Conservation (phyloP, 1,140 invertebrate species). For the Drosophila bocqueti region DNA sequence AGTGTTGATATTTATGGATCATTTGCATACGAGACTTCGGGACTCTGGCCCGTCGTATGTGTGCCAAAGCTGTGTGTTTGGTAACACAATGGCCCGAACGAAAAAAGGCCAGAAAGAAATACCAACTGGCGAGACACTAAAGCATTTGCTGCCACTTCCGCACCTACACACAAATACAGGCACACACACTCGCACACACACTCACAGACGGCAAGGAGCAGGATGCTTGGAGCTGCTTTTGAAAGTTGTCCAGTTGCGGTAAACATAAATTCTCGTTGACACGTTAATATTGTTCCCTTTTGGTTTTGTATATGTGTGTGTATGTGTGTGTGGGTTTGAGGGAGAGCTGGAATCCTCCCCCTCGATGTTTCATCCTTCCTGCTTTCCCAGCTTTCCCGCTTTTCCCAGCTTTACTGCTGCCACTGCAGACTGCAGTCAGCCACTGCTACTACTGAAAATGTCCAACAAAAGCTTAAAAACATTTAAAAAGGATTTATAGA, state of each 20-base stretch:
- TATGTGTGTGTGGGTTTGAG: slow-evolving; percentile 30
- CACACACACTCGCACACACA: slow-evolving; percentile 11
- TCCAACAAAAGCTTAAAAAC: slow-evolving; percentile 84
- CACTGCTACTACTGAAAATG: slow-evolving; percentile 66
- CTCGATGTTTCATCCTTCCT: background rate
- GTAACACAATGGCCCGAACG: slow-evolving; percentile 51
- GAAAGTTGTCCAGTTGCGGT: slow-evolving; percentile 83
- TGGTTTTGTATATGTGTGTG: slow-evolving; percentile 59
- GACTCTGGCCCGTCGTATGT: slow-evolving; percentile 32
- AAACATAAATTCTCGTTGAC: slow-evolving; percentile 84
- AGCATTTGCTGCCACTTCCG: slow-evolving; percentile 82
- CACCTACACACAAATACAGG: slow-evolving; percentile 28
- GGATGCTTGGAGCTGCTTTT: slow-evolving; percentile 76
- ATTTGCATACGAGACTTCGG: slow-evolving; percentile 69
- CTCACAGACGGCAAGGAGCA: slow-evolving; percentile 19
- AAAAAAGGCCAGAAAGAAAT: slow-evolving; percentile 59
- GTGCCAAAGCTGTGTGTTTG: slow-evolving; percentile 51
- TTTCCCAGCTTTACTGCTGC: slow-evolving; percentile 30
- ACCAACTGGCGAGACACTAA: slow-evolving; percentile 79
- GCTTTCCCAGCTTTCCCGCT: slow-evolving; percentile 3
- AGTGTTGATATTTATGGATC: slow-evolving; percentile 84
- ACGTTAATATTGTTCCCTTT: slow-evolving; percentile 84
- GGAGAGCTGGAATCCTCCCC: slow-evolving; percentile 2
- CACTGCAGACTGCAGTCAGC: slow-evolving; percentile 43
- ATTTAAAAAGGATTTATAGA: slow-evolving; percentile 84